These are phyloP conservation scores for Pocillopora damicornis DNA, from an alignment of 64 coral and sea anemone genomes.

Conservation along the genomic window DNA sequence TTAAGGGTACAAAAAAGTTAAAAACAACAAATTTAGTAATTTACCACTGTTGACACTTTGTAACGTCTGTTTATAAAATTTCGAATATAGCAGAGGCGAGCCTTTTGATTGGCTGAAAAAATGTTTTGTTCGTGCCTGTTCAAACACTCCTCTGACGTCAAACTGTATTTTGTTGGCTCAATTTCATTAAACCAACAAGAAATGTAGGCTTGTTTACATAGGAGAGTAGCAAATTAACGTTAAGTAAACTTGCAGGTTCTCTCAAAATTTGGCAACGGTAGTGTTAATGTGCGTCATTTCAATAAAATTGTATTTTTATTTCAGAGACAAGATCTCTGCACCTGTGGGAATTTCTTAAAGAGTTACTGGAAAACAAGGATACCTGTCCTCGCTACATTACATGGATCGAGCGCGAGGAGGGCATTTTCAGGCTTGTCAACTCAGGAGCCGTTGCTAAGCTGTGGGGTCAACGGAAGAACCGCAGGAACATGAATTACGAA, in stretches of 20 bases:
- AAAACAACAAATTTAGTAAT: background rate
- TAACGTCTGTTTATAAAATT: background rate
- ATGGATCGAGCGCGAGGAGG: slow-evolving; percentile 91
- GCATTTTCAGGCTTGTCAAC: slow-evolving; percentile 88
- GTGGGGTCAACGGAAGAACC: slow-evolving; percentile 95
- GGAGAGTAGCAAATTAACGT: background rate
- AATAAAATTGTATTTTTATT: background rate
- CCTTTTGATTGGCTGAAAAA: no score
- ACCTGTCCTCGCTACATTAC: slow-evolving; percentile 88
- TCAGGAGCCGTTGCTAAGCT: slow-evolving; percentile 94
- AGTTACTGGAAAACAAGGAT: slow-evolving; percentile 79
- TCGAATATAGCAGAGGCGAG: no score
- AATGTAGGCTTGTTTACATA: no score
- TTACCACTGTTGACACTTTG: background rate
- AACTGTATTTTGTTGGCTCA: no score
- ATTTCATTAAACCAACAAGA: no score
- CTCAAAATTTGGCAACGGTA: background rate
- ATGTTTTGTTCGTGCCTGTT: no score
- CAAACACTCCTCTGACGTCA: no score
- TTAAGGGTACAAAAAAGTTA: background rate
- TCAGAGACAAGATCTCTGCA: slow-evolving; percentile 91
- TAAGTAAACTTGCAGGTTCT: background rate
- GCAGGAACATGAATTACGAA: slow-evolving; percentile 77
- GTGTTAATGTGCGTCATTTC: background rate
- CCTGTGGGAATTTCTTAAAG: slow-evolving; percentile 97